A percentile compares a stretch with the other conserved stretches of the same genome.
phyloP scores from a whole-genome alignment of 2,888 invertebrate species.

The Drosophila anomalata region DNA sequence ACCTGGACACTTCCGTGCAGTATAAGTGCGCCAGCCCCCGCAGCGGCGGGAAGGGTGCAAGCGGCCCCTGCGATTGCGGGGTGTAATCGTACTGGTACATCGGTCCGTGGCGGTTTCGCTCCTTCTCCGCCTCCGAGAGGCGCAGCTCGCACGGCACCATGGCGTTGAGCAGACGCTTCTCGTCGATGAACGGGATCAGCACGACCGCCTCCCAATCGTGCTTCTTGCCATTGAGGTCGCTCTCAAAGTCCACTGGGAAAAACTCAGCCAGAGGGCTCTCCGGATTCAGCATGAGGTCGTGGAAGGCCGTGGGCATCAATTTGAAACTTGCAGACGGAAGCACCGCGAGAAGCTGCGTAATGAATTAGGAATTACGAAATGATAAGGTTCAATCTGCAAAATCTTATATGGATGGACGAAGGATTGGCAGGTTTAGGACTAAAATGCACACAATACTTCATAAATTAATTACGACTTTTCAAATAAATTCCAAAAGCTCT shows the following conservation, averaged over 20 bases:
- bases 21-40: constrained; percentile 84
- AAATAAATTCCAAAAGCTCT: too few species aligned
- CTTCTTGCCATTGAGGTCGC: constrained; percentile 97
- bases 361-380: neutral
- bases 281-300: constrained; percentile 90
- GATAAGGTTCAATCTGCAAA: neutral
- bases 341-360: constrained; percentile 90
- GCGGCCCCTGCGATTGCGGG: constrained; percentile 86
- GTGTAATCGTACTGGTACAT: constrained; percentile 92
- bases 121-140: constrained; percentile 88
- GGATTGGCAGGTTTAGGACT: neutral
- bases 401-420: too few species aligned
- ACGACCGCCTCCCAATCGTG: constrained; percentile 99
- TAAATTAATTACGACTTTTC: too few species aligned
- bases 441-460: too few species aligned
- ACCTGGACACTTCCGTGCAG: constrained; percentile 74
- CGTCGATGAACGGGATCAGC: constrained; percentile 96
- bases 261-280: constrained; percentile 92
- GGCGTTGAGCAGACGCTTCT: constrained; percentile 89
- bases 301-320: constrained; percentile 91
- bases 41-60: constrained; percentile 86
- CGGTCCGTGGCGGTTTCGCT: constrained; percentile 93
- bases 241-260: constrained; percentile 95
- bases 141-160: constrained; percentile 89
- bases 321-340: constrained; percentile 93